Base-by-base conservation (phyloP, 2,797 vertebrate genomes). In the Harpagifer antarcticus region DNA sequence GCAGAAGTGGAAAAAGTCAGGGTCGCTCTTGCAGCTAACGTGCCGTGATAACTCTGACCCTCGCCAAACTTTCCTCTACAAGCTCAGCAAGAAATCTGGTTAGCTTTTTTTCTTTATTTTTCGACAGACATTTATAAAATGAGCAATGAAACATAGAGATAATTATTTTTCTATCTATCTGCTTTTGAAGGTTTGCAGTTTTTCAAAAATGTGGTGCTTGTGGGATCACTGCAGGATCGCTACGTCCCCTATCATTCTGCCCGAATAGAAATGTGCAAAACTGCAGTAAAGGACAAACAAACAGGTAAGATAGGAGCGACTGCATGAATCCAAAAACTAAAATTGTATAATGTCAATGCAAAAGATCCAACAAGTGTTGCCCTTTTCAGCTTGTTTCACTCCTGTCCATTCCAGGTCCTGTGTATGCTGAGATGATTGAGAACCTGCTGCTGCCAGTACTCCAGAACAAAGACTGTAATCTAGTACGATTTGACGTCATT, bases 1-100 rank as follows among this genome's bases (percentile, higher is more conserved):
- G 98, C 98, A 99, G 92, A 99, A 99, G 91, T 99, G 98, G 98
- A 99, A 99, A 93, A 99, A 99, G 82, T 99, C 98, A 3, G 98
- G 98, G 33, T 99, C 98, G 31, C 95, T 99, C 67, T 88, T 99
- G 76, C 98, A 99, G 69, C 85, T 99, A 80, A 99, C 98, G 0
- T 99, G 98, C 84, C 96, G 98, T 72, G 98, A 99, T 94, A 96
- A 99, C 86, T 97, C 98, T 10, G 98, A 99, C 91, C 98, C 98
- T 80, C 97, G 98, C 40, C 97, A 99, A 89, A 99, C 98, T 2
- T 99, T 99, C 92, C 96, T 99, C 63, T 99, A 99, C 89, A 99
- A 98, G 90, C 97, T 99, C 64, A 99, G 98, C 95, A 99, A 98
- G 91, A 99, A 98, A 96, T 96, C 97, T 88, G 98, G 98, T 98